These are phyloP conservation scores for Siderastrea siderea DNA, from an alignment of 92 coral and sea anemone species.

Conservation along the genomic window DNA sequence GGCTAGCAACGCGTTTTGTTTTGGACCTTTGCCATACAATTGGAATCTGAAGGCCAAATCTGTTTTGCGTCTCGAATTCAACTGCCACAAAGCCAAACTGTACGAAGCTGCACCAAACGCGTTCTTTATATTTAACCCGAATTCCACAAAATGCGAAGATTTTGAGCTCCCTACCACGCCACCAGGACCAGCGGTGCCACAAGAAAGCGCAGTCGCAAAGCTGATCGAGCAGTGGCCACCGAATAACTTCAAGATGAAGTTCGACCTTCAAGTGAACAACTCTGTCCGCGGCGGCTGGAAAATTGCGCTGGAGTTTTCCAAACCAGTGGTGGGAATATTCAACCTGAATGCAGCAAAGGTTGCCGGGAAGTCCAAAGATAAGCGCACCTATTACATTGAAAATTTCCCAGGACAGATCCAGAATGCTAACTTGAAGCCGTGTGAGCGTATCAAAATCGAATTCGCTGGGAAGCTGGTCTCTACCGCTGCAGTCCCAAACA, in stretches of 20 bases:
- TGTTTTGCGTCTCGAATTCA: conserved; percentile 32
- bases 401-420: conserved; percentile 49
- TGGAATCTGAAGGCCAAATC: conserved; percentile 4
- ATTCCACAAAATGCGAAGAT: conserved; percentile 21
- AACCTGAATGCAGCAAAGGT: conserved; percentile 19
- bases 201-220: conserved; percentile 22
- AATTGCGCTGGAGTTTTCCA: conserved; percentile 16
- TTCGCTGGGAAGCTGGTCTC: conserved; percentile 18
- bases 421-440: conserved; percentile 37
- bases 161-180: conserved; percentile 5
- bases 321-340: conserved; percentile 28
- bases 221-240: conserved; percentile 31
- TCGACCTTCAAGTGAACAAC: conserved; percentile 26
- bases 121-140: conserved; percentile 19
- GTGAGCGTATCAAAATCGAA: conserved; percentile 16
- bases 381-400: conserved; percentile 22
- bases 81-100: conserved; percentile 24
- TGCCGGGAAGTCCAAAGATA: conserved; percentile 13
- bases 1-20: conserved; percentile 4
- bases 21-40: conserved; percentile 28
- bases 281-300: conserved; percentile 54
- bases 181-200: neutral
- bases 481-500: neutral
- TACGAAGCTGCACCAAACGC: conserved; percentile 33
- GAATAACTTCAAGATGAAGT: conserved; percentile 34